Base-by-base conservation (phyloP, 2,888 invertebrate genomes). In the Malthinus seriepunctatus region DNA sequence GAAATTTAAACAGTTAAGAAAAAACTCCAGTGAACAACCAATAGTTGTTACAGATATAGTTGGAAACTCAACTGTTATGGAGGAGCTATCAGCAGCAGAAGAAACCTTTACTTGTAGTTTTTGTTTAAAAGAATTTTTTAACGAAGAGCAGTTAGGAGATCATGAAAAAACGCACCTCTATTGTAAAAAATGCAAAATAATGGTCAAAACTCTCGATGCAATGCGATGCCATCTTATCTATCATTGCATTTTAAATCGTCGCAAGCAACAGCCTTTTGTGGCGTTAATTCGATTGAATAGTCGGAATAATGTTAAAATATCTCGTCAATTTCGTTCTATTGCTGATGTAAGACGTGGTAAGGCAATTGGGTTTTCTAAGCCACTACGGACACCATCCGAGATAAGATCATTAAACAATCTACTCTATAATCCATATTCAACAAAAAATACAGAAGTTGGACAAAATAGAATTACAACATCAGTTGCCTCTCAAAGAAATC, bases 141-240 rank as follows among this genome's bases (percentile, higher is more conserved):
- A 34, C 1, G 12, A 12, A 32, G 15, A 46, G 14, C 35, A 55
- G 39, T 10, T 54, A 7, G 4, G 15, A 1, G 32, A 46, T 42
- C 59, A 59, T 47, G 0, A 8, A 6, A 45, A 39, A 54, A 51
- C n/a, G 9, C 59, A 59, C 15, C 35, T 51, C 10, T 9, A 11
- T 7, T 59, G 59, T 32, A 45, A 34, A 39, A 23, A 33, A 10
- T 59, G 59, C 15, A 55, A 47, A n/a, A 44, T n/a, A 11, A 47
- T 23, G 32, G 15, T 56, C 9, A 32, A 31, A 51, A 52, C 7
- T 35, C 9, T 35, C 12, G 45, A 48, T 9, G n/a, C 32, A 10
- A 48, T 56, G 46, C 12, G 34, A 23, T 14, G 14, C 1, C 60
- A 56, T 46, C 49, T 56, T 10, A 45, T 37, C 8, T 47, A 44